These are phyloP conservation scores for Ovis canadensis DNA, from an alignment of 2,113 vertebrate genomes.

Conservation along the genomic window DNA sequence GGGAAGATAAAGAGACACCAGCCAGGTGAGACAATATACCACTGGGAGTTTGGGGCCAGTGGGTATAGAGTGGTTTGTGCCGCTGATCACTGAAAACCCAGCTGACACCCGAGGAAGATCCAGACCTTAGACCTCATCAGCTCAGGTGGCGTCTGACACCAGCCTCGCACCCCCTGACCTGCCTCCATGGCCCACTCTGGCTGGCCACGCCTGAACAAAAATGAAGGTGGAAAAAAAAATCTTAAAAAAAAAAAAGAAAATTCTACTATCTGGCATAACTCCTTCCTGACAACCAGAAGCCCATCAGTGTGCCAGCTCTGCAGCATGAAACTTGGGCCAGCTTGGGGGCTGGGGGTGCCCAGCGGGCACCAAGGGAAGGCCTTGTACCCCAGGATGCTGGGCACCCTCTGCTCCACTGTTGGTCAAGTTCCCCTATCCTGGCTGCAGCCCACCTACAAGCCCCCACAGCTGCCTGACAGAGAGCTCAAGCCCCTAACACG, in stretches of 20 bases:
- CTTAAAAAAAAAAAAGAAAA: neutral
- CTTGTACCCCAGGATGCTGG: neutral
- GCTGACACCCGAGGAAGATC: neutral
- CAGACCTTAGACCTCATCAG: neutral
- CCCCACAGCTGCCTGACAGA: too few species aligned
- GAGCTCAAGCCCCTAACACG: neutral
- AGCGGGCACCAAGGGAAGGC: neutral
- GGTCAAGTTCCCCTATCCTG: neutral
- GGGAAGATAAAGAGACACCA: neutral
- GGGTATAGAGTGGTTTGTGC: accelerated
- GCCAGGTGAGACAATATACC: neutral
- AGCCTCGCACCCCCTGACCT: too few species aligned
- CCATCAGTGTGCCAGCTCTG: accelerated
- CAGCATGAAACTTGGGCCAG: neutral
- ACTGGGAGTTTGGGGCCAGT: neutral
- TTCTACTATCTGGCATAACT: neutral
- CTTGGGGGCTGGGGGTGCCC: neutral
- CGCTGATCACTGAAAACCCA: neutral
- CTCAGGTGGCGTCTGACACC: neutral
- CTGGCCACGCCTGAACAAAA: neutral
- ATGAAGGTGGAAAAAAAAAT: neutral
- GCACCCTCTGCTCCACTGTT: neutral
- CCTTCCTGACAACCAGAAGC: neutral
- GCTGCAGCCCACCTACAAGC: neutral
- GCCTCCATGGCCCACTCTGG: neutral